Evolutionary conservation across 2,113 vertebrate genomes (phyloP).

Genomic region (Hemibagrus wyckioides): DNA sequence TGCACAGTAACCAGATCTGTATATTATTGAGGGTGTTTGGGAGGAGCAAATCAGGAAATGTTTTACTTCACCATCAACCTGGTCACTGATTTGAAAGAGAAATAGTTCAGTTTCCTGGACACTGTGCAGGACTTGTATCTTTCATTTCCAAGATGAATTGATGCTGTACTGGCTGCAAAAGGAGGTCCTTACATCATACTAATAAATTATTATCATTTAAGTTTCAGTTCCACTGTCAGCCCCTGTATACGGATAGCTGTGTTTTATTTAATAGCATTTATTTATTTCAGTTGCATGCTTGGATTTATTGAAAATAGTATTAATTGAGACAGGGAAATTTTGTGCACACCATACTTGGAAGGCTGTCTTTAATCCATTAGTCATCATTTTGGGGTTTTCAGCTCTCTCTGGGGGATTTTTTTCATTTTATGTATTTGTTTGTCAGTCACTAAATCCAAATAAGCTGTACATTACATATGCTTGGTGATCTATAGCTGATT

Average conservation of each 20-base stretch:
- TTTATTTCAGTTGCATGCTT: not conserved
- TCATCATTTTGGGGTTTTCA: not conserved
- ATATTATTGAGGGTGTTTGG: no score
- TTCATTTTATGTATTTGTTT: not conserved
- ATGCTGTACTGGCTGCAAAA: no score
- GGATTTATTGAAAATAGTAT: not conserved
- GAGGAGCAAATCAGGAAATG: no score
- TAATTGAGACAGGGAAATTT: not conserved
- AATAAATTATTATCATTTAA: no score
- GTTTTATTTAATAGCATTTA: not conserved
- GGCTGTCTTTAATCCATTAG: not conserved
- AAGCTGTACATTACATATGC: not conserved
- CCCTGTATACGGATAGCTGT: not conserved
- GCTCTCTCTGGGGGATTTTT: not conserved
- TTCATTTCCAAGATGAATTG: no score
- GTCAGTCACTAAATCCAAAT: not conserved
- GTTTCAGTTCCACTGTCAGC: no score
- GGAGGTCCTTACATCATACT: no score
- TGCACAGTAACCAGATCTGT: no score
- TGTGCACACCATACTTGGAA: not conserved
- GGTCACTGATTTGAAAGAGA: no score
- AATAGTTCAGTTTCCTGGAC: no score
- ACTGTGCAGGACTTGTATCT: no score
- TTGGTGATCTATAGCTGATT: not conserved
- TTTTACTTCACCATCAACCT: no score